Percentiles rank a stretch among this genome's conserved stretches.
Conservation (phyloP, 2,113 vertebrate species). For the Noturus placidus region DNA sequence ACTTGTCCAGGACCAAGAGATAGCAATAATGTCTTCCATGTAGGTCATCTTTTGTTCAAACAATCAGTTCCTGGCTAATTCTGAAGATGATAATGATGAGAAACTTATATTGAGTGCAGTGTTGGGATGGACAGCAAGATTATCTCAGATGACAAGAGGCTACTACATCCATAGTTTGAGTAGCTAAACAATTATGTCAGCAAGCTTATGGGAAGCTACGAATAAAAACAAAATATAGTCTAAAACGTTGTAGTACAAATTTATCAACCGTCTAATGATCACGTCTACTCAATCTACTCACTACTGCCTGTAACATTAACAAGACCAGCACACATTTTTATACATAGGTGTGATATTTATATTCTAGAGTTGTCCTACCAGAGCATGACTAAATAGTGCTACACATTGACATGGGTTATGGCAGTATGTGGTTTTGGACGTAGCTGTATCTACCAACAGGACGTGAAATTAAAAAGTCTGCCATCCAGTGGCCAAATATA, state of each 20-base stretch:
- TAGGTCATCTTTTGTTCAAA: background rate
- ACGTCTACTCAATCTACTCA: background rate
- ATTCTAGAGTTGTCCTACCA: background rate
- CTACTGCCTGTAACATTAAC: background rate
- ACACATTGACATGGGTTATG: background rate
- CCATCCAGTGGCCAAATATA: constrained; percentile 48
- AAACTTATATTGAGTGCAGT: background rate
- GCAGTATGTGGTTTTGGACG: background rate
- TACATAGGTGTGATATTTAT: background rate
- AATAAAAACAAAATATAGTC: background rate
- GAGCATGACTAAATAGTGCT: background rate
- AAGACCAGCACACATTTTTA: background rate
- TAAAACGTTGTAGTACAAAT: background rate
- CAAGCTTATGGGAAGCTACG: background rate
- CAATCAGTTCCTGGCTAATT: background rate
- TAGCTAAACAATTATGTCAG: background rate
- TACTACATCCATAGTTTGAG: too few relatives aligned
- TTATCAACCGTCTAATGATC: background rate
- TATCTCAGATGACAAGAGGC: background rate
- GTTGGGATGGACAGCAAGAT: background rate
- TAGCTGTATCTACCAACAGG: background rate
- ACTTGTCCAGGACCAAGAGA: background rate
- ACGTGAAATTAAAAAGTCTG: constrained; percentile 35
- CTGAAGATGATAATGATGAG: background rate
- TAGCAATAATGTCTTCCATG: background rate